Conservation (phyloP, 2,797 vertebrate genomes). For the Crotalus adamanteus region DNA sequence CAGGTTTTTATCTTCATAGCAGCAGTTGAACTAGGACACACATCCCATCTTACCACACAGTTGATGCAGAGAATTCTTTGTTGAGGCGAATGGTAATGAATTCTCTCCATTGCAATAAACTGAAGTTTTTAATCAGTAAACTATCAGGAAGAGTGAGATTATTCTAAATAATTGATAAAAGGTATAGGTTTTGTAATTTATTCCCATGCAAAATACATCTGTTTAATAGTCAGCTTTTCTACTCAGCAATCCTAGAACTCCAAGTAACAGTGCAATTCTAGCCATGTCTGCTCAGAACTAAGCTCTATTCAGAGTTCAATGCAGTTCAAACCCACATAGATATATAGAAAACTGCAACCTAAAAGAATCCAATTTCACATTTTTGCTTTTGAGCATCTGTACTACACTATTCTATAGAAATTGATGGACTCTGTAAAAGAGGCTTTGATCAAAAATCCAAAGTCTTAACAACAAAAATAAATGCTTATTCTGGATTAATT, state of each 20-base stretch:
- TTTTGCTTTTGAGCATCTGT: neutral
- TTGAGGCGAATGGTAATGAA: slow-evolving; percentile 7
- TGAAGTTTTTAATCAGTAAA: slow-evolving; percentile 61
- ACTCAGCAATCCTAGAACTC: neutral
- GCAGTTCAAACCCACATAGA: neutral
- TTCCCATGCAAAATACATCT: neutral
- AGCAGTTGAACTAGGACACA: accelerated
- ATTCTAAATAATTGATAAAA: slow-evolving; percentile 32
- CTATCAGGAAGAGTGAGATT: slow-evolving; percentile 40
- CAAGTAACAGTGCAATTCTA: neutral
- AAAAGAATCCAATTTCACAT: neutral
- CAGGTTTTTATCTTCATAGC: neutral
- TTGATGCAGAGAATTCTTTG: neutral
- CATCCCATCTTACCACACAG: neutral
- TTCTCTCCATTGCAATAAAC: neutral
- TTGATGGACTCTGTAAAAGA: neutral
- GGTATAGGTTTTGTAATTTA: slow-evolving; percentile 1
- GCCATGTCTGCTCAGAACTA: neutral
- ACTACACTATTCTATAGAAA: neutral
- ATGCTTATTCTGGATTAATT: neutral
- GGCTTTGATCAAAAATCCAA: too few species aligned
- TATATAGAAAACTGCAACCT: neutral
- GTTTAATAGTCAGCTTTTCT: neutral
- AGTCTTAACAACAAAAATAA: neutral
- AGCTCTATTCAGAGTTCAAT: neutral